phyloP scores from a whole-genome alignment of 1,140 invertebrate genomes.

The Bathynomus jamesi region DNA sequence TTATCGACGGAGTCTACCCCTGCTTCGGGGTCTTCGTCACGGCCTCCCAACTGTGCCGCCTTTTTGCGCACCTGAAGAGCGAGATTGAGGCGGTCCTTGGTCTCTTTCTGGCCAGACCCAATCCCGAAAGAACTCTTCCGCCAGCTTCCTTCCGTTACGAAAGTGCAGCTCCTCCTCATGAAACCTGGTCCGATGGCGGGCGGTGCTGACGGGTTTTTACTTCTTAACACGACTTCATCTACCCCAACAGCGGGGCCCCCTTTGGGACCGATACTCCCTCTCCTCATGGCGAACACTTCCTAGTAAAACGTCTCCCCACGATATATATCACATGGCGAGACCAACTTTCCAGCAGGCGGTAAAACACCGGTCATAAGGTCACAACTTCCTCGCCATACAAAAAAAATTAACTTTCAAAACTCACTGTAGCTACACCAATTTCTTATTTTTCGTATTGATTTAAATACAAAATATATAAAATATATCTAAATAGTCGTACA shows the following conservation, averaged over 20 bases:
- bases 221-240: background rate
- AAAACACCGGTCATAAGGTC: too few species aligned
- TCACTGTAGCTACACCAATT: too few species aligned
- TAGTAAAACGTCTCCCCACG: too few species aligned
- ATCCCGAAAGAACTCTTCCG: constrained; percentile 4
- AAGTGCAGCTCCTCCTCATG: constrained; percentile 34
- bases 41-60: constrained; percentile 20
- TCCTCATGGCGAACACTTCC: background rate
- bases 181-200: constrained; percentile 24
- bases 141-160: constrained; percentile 25
- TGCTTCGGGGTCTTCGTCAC: background rate
- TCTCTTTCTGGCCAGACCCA: constrained; percentile 3
- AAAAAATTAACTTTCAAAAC: too few species aligned
- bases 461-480: too few species aligned
- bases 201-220: background rate
- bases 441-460: too few species aligned
- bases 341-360: too few species aligned
- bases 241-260: background rate
- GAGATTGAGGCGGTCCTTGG: constrained; percentile 25
- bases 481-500: too few species aligned
- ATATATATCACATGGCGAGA: too few species aligned
- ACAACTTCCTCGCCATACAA: too few species aligned
- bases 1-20: background rate
- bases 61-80: constrained; percentile 27
- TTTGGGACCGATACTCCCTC: background rate